Evolutionary conservation across 2,113 vertebrate genomes (phyloP).

Genomic region (Pycnonotus jocosus): DNA sequence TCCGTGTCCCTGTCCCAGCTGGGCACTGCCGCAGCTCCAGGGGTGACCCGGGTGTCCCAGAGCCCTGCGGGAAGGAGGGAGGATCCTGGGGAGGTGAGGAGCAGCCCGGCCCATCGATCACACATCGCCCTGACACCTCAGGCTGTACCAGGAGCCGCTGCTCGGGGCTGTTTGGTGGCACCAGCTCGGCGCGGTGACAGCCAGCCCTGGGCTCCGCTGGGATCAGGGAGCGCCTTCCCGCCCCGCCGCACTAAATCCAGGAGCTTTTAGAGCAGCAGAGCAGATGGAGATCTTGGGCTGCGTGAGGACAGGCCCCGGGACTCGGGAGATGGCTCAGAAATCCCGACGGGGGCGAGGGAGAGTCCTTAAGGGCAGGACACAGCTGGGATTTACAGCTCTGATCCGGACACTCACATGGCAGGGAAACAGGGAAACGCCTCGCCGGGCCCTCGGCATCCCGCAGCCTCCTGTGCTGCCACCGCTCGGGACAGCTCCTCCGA

Average conservation of each 20-base stretch:
- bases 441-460: accelerated
- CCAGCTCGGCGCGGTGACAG: neutral
- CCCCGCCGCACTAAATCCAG: neutral
- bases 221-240: neutral
- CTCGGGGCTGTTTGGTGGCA: accelerated
- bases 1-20: neutral
- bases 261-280: slow-evolving; percentile 1
- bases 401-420: neutral
- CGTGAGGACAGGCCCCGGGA: slow-evolving; percentile 36
- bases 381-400: slow-evolving; percentile 39
- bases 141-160: neutral
- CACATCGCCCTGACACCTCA: accelerated
- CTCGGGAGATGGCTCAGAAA: slow-evolving; percentile 29
- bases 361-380: slow-evolving; percentile 8
- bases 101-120: neutral
- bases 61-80: neutral
- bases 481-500: neutral
- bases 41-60: neutral
- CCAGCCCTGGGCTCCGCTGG: neutral
- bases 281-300: slow-evolving; percentile 57
- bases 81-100: neutral
- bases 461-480: accelerated
- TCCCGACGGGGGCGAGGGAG: neutral
- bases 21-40: neutral
- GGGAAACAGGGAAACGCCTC: neutral